Percentiles rank a stretch among this genome's conserved stretches.
Conservation (phyloP, 2,888 invertebrate species). For the Drosophila ochracea region DNA sequence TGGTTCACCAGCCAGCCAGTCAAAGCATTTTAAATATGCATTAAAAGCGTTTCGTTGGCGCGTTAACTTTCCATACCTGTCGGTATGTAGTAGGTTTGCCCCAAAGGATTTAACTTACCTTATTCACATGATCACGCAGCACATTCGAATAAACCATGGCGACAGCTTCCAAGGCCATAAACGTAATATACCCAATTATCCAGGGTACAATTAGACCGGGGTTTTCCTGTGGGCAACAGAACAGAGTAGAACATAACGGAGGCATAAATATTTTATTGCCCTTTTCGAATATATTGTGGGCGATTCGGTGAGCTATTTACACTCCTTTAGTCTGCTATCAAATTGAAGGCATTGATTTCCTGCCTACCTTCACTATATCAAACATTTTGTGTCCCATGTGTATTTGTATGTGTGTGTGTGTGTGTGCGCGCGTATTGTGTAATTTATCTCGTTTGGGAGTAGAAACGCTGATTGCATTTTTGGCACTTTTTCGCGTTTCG, state of each 20-base stretch:
- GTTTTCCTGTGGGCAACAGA: slow-evolving; percentile 87
- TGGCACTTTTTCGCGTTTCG: slow-evolving; percentile 37
- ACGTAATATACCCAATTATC: slow-evolving; percentile 92
- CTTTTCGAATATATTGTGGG: slow-evolving; percentile 3
- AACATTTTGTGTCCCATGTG: slow-evolving; percentile 42
- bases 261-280: slow-evolving; percentile 40
- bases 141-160: slow-evolving; percentile 93
- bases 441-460: slow-evolving; percentile 64
- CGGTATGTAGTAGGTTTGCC: not conserved
- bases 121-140: slow-evolving; percentile 92
- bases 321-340: slow-evolving; percentile 49
- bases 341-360: slow-evolving; percentile 67
- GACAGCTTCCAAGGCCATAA: slow-evolving; percentile 92
- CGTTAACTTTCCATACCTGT: slow-evolving; percentile 22
- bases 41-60: slow-evolving; percentile 47
- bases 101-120: slow-evolving; percentile 86
- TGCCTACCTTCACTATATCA: slow-evolving; percentile 34
- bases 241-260: slow-evolving; percentile 24
- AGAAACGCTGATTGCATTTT: slow-evolving; percentile 69
- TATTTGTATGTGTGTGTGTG: not conserved
- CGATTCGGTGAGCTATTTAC: slow-evolving; percentile 27
- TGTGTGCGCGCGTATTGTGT: slow-evolving; percentile 29
- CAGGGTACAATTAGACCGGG: slow-evolving; percentile 91
- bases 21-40: slow-evolving; percentile 58
- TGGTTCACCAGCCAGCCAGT: slow-evolving; percentile 37